A percentile compares a stretch with the other conserved stretches of the same genome.
These are phyloP conservation scores for Tetragnatha versicolor DNA, from an alignment of 1,140 invertebrate genomes.

Conservation along the genomic window DNA sequence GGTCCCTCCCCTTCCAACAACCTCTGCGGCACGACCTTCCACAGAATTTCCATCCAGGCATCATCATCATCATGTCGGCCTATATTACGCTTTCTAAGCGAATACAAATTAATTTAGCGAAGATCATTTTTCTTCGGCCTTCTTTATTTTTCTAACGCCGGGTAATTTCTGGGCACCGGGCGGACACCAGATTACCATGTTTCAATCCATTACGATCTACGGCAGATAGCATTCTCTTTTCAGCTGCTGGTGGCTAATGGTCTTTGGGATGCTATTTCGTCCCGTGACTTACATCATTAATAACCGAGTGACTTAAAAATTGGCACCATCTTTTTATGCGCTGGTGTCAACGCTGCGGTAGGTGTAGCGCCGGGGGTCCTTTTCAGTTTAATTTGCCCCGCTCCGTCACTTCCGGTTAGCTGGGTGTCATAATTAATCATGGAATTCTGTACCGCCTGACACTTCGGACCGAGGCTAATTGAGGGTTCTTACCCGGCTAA, in stretches of 20 bases:
- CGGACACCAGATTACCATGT: slow-evolving; percentile 51
- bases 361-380: slow-evolving; percentile 44
- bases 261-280: slow-evolving; percentile 36
- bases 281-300: slow-evolving; percentile 52
- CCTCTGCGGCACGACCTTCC: slow-evolving; percentile 7
- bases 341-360: slow-evolving; percentile 52
- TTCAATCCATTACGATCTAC: slow-evolving; percentile 52
- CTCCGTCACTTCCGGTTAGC: slow-evolving; percentile 49
- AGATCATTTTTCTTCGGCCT: slow-evolving; percentile 31
- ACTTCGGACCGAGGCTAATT: slow-evolving; percentile 36
- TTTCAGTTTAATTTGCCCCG: slow-evolving; percentile 49
- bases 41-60: slow-evolving; percentile 42
- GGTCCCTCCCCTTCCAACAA: slow-evolving; percentile 36
- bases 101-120: slow-evolving; percentile 53
- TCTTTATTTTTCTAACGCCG: slow-evolving; percentile 30
- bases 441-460: slow-evolving; percentile 45
- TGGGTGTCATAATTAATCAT: slow-evolving; percentile 52
- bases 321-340: slow-evolving; percentile 42
- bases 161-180: slow-evolving; percentile 50
- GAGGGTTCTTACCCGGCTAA: slow-evolving; percentile 34
- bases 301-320: slow-evolving; percentile 52
- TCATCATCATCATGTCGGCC: slow-evolving; percentile 50
- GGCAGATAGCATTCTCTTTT: slow-evolving; percentile 33
- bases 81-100: slow-evolving; percentile 50
- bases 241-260: slow-evolving; percentile 52